These are phyloP conservation scores for Callocephalon fimbriatum DNA, from an alignment of 2,113 vertebrate genomes.

Conservation along the genomic window DNA sequence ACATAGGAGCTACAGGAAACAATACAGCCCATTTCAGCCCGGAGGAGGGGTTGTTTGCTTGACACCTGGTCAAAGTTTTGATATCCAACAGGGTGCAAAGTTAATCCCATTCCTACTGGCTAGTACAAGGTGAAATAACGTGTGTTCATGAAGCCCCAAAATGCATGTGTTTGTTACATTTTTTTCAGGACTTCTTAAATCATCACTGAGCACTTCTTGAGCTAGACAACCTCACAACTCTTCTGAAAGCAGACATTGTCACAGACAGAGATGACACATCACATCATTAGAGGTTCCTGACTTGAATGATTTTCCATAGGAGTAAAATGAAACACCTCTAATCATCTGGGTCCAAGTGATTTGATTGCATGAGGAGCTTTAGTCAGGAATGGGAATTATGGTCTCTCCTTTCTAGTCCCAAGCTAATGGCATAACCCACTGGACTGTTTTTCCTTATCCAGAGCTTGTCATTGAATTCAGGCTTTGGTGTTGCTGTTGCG, in stretches of 20 bases:
- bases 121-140: neutral
- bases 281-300: neutral
- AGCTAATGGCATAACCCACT: neutral
- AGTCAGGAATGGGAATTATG: neutral
- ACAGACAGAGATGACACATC: neutral
- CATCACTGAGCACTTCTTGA: neutral
- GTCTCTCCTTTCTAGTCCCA: neutral
- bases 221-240: neutral
- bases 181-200: neutral
- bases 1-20: neutral
- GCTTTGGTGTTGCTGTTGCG: neutral
- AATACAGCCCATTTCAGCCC: neutral
- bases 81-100: neutral
- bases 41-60: neutral
- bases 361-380: neutral
- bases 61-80: neutral
- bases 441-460: neutral
- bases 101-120: neutral
- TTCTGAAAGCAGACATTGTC: neutral
- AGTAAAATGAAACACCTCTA: neutral
- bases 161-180: fast-evolving
- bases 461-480: neutral
- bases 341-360: neutral
- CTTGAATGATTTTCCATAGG: neutral
- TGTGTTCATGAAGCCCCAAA: neutral